These are phyloP conservation scores for Mesaphorura yosii DNA, from an alignment of 1,140 invertebrate genomes.

Conservation along the genomic window DNA sequence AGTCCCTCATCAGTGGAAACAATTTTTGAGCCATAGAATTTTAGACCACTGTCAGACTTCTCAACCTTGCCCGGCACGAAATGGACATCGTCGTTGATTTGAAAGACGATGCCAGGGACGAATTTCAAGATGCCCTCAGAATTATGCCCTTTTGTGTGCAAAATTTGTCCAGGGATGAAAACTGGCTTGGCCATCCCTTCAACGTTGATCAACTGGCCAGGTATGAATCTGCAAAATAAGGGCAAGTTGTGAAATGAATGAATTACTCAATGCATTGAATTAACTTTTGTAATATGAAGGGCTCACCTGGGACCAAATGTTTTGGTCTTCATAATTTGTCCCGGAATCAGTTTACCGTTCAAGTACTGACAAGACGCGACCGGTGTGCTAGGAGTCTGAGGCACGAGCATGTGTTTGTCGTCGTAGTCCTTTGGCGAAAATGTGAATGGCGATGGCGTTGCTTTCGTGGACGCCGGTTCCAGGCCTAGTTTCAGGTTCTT, in stretches of 20 bases:
- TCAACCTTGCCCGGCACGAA: slow-evolving; percentile 7
- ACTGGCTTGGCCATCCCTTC: slow-evolving; percentile 41
- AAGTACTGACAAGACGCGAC: slow-evolving; percentile 7
- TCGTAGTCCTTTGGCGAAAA: too few relatives aligned
- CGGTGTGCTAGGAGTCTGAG: slow-evolving; percentile 9
- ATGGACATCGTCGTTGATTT: slow-evolving; percentile 1
- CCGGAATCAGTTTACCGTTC: slow-evolving; percentile 23
- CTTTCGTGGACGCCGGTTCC: too few relatives aligned
- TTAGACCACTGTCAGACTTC: neutral
- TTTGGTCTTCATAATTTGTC: slow-evolving; percentile 14
- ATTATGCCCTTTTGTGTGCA: neutral
- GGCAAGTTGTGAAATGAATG: slow-evolving; percentile 47
- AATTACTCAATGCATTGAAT: slow-evolving; percentile 54
- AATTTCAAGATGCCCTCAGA: too few relatives aligned
- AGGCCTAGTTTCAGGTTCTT: too few relatives aligned
- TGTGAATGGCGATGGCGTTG: too few relatives aligned
- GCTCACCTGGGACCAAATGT: slow-evolving; percentile 56
- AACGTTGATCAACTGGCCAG: slow-evolving; percentile 59
- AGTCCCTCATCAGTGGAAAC: slow-evolving; percentile 2
- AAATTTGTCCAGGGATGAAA: slow-evolving; percentile 8
- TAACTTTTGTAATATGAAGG: slow-evolving; percentile 40
- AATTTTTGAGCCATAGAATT: slow-evolving; percentile 1
- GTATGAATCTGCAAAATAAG: slow-evolving; percentile 46
- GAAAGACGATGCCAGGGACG: slow-evolving; percentile 6
- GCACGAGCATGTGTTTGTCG: neutral